These are phyloP conservation scores for Pantelozetes paolii DNA, from an alignment of 2,888 invertebrate species.

Conservation along the genomic window DNA sequence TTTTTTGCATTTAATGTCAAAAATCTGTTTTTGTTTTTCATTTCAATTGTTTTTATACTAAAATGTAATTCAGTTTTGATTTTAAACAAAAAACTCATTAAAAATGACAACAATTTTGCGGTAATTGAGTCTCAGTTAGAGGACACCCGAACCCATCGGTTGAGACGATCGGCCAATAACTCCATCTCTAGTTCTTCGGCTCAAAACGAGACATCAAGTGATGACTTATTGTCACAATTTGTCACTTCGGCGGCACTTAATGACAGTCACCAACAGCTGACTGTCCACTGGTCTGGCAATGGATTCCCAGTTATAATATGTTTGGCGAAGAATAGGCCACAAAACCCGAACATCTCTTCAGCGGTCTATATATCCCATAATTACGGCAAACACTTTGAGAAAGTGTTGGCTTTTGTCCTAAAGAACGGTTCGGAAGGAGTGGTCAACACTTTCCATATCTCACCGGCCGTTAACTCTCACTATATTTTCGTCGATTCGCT, in stretches of 20 bases:
- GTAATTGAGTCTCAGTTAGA: not conserved
- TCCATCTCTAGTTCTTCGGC: slow-evolving; percentile 1
- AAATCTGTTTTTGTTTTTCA: too few relatives aligned
- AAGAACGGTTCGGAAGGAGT: slow-evolving; percentile 54
- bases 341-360: slow-evolving; percentile 57
- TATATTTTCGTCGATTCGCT: slow-evolving; percentile 77
- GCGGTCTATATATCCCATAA: slow-evolving; percentile 79
- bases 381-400: slow-evolving; percentile 71
- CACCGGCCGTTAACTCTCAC: slow-evolving; percentile 72
- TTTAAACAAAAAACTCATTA: not conserved
- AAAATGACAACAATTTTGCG: not conserved
- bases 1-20: too few relatives aligned
- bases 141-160: not conserved
- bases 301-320: slow-evolving; percentile 81
- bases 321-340: slow-evolving; percentile 63
- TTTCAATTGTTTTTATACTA: not conserved
- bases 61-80: not conserved
- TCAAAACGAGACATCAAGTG: not conserved
- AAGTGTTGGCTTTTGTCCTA: slow-evolving; percentile 21
- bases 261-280: slow-evolving; percentile 79
- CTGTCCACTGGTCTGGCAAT: slow-evolving; percentile 89
- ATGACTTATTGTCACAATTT: not conserved
- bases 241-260: slow-evolving; percentile 63
- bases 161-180: slow-evolving; percentile 9
- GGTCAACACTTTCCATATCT: slow-evolving; percentile 77